Conservation (phyloP, 2,113 vertebrate species). For the Tragelaphus imberbis region DNA sequence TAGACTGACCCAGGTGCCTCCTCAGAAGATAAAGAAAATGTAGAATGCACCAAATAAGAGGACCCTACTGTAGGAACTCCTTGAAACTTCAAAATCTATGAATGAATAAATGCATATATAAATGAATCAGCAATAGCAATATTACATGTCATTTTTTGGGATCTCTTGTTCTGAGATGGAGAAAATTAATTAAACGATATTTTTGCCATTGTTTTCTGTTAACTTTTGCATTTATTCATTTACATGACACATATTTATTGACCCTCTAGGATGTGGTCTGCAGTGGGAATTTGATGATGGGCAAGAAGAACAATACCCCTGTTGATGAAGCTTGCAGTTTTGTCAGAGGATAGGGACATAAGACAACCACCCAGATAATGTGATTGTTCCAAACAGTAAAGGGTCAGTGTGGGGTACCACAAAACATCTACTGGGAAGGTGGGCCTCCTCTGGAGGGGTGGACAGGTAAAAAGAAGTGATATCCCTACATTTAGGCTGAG, state of each 20-base stretch:
- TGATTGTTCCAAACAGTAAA: neutral
- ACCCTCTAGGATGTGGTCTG: neutral
- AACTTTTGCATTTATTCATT: neutral
- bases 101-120: conserved; percentile 12
- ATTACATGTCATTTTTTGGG: neutral
- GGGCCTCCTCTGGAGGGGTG: neutral
- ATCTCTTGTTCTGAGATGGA: neutral
- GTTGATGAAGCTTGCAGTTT: neutral
- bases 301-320: neutral
- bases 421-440: neutral
- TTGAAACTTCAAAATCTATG: neutral
- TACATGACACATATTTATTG: neutral
- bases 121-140: neutral
- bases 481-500: neutral
- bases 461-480: neutral
- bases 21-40: neutral
- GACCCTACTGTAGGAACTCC: neutral
- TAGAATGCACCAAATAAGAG: neutral
- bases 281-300: neutral
- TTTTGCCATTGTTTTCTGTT: neutral
- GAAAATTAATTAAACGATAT: neutral
- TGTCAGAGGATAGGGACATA: neutral
- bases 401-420: neutral
- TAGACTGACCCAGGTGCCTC: neutral
- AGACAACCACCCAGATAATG: neutral